Evolutionary conservation across 2,797 vertebrate species (phyloP).

Genomic region (Tolypeutes matacus): DNA sequence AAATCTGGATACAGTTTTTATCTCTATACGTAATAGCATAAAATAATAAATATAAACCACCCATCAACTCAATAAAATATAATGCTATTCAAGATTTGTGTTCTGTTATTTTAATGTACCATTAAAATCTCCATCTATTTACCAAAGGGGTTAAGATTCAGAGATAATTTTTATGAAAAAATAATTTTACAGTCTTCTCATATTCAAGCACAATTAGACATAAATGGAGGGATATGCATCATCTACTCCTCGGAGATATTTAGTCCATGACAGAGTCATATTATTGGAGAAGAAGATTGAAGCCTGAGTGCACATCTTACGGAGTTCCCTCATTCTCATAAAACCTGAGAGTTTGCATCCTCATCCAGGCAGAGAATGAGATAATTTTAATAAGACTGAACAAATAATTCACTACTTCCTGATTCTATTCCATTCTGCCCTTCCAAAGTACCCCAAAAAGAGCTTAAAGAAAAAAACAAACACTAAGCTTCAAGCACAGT

Average conservation of each 20-base stretch:
- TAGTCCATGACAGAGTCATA: neutral
- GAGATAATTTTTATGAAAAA: neutral
- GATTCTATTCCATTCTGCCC: neutral
- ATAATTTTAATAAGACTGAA: neutral
- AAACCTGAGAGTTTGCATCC: neutral
- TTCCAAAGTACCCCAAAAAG: neutral
- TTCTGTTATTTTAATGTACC: neutral
- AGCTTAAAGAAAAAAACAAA: neutral
- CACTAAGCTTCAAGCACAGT: neutral
- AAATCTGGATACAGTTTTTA: neutral
- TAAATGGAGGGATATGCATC: neutral
- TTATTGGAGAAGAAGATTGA: neutral
- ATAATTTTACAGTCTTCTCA: neutral
- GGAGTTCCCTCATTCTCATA: neutral
- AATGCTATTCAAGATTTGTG: neutral
- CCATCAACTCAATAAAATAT: neutral
- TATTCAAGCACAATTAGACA: neutral
- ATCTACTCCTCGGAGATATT: neutral
- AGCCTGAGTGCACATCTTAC: neutral
- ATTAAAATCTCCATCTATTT: neutral
- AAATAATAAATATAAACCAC: neutral
- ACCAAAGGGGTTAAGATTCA: neutral
- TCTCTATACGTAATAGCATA: neutral
- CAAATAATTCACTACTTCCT: neutral
- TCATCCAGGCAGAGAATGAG: neutral